Evolutionary conservation across 2,113 vertebrate species (phyloP).

Genomic region (Atrichornis clamosus): DNA sequence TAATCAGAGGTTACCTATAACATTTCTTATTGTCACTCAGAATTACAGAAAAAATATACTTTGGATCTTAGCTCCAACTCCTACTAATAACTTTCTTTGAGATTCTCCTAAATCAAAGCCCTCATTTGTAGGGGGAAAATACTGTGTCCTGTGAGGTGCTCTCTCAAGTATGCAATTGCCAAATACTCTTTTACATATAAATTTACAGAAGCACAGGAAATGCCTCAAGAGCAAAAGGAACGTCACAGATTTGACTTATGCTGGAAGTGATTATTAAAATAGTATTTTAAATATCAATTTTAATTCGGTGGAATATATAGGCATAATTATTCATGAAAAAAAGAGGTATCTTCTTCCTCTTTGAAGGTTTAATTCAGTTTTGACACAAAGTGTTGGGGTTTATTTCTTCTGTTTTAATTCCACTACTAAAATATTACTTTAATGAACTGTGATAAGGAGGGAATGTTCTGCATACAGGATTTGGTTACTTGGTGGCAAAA

Average conservation of each 20-base stretch:
- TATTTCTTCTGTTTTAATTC: background rate
- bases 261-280: background rate
- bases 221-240: background rate
- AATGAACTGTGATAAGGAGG: background rate
- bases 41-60: background rate
- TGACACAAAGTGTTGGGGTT: background rate
- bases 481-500: background rate
- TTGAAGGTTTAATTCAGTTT: background rate
- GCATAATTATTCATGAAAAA: background rate
- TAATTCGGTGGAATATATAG: background rate
- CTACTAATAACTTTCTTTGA: background rate
- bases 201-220: background rate
- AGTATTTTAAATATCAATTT: background rate
- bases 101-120: background rate
- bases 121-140: background rate
- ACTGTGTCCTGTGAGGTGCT: background rate
- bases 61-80: background rate
- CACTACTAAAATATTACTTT: background rate
- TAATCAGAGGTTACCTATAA: background rate
- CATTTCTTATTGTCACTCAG: background rate
- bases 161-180: background rate
- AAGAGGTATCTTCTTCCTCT: background rate
- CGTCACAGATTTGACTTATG: rapidly evolving
- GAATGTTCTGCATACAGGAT: background rate
- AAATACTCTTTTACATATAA: background rate